phyloP scores from a whole-genome alignment of 2,888 invertebrate species.

The Criorhina ranunculi region DNA sequence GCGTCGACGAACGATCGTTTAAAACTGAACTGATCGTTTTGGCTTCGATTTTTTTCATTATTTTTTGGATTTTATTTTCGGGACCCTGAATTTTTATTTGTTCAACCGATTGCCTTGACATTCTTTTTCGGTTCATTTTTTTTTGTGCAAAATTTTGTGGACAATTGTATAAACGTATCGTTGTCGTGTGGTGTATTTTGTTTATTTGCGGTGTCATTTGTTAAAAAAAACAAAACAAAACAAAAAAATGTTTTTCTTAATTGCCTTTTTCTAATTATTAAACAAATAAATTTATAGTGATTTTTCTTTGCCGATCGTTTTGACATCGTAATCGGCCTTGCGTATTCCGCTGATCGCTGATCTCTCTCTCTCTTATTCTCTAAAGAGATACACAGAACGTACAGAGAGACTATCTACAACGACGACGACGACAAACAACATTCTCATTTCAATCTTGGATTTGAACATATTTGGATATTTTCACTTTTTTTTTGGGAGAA shows the following conservation, averaged over 20 bases:
- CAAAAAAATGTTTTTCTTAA: slow-evolving; percentile 1
- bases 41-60: neutral
- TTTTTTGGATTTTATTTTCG: slow-evolving; percentile 1
- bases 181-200: slow-evolving; percentile 7
- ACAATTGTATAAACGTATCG: slow-evolving; percentile 31
- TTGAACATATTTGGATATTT: slow-evolving; percentile 70
- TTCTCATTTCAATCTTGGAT: slow-evolving; percentile 15
- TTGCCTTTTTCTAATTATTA: slow-evolving; percentile 19
- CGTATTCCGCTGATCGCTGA: no score
- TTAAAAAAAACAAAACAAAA: slow-evolving; percentile 5
- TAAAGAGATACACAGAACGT: neutral
- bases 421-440: neutral
- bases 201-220: slow-evolving; percentile 28
- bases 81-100: slow-evolving; percentile 58
- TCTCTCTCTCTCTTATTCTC: slow-evolving; percentile 15
- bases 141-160: slow-evolving; percentile 26
- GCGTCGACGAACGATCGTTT: neutral
- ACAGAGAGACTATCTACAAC: no score
- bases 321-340: slow-evolving; percentile 71
- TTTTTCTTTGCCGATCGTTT: slow-evolving; percentile 39
- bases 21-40: slow-evolving; percentile 32
- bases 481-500: slow-evolving; percentile 35
- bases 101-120: slow-evolving; percentile 50
- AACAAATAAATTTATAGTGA: slow-evolving; percentile 56
- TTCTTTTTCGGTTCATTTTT: slow-evolving; percentile 40